Conservation (phyloP, 30 jellyfish, hydroid and myxozoan species). For the Cassiopea andromeda region DNA sequence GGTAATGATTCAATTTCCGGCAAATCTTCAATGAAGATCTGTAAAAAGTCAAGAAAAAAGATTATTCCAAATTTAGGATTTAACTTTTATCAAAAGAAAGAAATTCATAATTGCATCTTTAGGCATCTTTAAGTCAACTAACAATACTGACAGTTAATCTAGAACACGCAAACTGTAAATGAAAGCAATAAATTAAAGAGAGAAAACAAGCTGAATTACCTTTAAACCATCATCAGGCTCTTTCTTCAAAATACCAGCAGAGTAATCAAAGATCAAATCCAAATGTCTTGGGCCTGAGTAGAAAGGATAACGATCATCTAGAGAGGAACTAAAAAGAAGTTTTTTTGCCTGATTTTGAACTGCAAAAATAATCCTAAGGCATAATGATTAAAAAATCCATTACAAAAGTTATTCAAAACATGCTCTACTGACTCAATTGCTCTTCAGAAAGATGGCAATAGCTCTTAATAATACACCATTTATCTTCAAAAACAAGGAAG, state of each 20-base stretch:
- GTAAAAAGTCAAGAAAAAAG: not conserved
- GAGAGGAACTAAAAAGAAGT: not conserved
- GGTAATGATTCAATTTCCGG: constrained; percentile 91
- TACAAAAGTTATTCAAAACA: too few species aligned
- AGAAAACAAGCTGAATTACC: constrained; percentile 3
- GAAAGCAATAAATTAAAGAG: not conserved
- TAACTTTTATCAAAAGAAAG: too few species aligned
- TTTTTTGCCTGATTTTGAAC: not conserved
- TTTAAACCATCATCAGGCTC: constrained; percentile 82
- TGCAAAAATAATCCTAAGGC: too few species aligned
- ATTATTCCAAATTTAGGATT: not conserved
- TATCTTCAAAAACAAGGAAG: too few species aligned
- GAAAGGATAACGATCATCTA: not conserved
- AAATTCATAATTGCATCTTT: too few species aligned
- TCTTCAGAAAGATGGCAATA: too few species aligned
- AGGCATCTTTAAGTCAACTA: too few species aligned
- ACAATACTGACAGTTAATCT: too few species aligned
- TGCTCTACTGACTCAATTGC: too few species aligned
- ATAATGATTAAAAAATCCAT: too few species aligned
- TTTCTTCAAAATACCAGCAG: constrained; percentile 86
- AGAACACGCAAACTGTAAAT: not conserved
- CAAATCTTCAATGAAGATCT: constrained; percentile 83
- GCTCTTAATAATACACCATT: too few species aligned
- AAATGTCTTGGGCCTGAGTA: constrained; percentile 72
- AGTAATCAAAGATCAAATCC: constrained; percentile 74